These are phyloP conservation scores for Opisthocomus hoazin DNA, from an alignment of 2,113 vertebrate genomes.

Conservation along the genomic window DNA sequence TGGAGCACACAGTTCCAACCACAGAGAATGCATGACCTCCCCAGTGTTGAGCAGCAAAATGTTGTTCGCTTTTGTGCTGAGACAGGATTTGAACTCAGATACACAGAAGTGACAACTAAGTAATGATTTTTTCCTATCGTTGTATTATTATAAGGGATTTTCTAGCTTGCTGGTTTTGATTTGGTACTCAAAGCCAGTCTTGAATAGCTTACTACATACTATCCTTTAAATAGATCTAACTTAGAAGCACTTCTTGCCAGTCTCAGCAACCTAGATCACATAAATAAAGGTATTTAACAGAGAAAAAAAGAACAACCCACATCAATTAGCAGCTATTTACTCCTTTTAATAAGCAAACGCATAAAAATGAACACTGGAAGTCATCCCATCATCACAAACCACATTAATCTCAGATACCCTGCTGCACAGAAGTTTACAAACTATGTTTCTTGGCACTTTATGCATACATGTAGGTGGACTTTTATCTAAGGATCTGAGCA, in stretches of 20 bases:
- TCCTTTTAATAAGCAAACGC: background rate
- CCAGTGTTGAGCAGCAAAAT: background rate
- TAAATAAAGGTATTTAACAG: background rate
- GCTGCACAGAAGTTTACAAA: background rate
- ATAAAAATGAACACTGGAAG: background rate
- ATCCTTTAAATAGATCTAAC: background rate
- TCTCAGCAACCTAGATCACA: background rate
- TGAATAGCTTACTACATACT: background rate
- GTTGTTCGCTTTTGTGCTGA: background rate
- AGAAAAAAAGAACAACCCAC: background rate
- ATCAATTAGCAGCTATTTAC: slow-evolving; percentile 30
- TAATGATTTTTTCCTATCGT: background rate
- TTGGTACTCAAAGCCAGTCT: background rate
- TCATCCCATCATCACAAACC: background rate
- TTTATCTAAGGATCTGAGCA: slow-evolving; percentile 12
- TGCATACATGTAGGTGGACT: background rate
- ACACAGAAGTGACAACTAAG: background rate
- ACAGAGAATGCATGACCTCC: background rate
- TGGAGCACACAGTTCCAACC: background rate
- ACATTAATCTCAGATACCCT: background rate
- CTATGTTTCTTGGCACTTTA: background rate
- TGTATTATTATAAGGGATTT: background rate
- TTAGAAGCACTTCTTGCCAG: background rate
- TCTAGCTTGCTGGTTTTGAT: background rate
- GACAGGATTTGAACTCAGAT: background rate